Conservation (phyloP, 2,113 vertebrate genomes). For the Cepphus grylle region DNA sequence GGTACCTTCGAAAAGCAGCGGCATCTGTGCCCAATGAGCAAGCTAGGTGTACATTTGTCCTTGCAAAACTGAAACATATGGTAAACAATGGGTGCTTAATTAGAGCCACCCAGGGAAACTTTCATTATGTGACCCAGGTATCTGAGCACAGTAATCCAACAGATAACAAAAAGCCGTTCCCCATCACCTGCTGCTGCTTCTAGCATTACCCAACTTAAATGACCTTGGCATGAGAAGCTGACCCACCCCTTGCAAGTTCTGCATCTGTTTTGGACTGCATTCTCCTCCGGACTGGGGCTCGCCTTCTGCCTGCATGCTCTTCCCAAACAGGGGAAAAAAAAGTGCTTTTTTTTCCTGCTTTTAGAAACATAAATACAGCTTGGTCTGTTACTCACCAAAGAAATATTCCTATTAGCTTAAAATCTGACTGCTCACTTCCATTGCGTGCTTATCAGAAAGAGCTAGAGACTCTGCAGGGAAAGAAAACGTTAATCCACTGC, state of each 20-base stretch:
- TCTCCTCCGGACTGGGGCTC: accelerated
- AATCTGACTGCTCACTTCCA: background rate
- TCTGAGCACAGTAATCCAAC: background rate
- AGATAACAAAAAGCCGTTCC: background rate
- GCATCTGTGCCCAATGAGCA: background rate
- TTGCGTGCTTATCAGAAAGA: background rate
- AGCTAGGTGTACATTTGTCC: accelerated
- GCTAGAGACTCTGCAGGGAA: background rate
- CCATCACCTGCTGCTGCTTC: background rate
- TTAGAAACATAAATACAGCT: background rate
- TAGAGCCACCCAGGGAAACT: background rate
- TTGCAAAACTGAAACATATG: background rate
- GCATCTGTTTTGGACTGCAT: background rate
- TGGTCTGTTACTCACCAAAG: background rate
- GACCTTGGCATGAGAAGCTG: background rate
- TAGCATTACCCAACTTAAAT: accelerated
- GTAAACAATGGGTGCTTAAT: background rate
- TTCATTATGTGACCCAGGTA: background rate
- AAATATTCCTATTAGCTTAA: background rate
- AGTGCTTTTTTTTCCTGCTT: background rate
- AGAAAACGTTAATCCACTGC: background rate
- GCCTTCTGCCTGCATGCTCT: accelerated
- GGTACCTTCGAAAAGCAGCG: accelerated
- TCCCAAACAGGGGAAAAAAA: background rate
- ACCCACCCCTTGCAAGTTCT: background rate